Percentiles rank a stretch among this genome's conserved stretches.
phyloP scores from a whole-genome alignment of 2,797 vertebrate genomes.

The Sciurus carolinensis region DNA sequence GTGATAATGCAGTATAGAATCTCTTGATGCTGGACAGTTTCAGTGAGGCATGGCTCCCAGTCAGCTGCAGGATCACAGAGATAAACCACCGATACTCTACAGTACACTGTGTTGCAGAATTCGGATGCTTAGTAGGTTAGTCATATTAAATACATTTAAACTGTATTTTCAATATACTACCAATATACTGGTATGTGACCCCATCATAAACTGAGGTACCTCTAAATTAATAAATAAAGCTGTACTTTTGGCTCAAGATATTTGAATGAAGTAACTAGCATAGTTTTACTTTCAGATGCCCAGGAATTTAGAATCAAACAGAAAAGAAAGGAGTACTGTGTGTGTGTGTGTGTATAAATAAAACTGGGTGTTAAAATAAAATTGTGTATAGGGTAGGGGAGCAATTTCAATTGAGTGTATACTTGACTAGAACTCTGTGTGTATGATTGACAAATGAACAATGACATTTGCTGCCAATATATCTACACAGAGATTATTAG shows the following conservation, averaged over 20 bases:
- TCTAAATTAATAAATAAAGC: background rate
- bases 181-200: background rate
- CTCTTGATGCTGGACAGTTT: background rate
- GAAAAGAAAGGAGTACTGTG: background rate
- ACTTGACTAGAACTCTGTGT: background rate
- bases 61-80: background rate
- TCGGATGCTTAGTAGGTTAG: background rate
- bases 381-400: background rate
- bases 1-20: background rate
- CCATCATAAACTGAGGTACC: background rate
- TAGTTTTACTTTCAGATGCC: background rate
- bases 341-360: background rate
- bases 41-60: background rate
- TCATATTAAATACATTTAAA: background rate
- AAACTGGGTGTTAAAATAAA: background rate
- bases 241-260: background rate
- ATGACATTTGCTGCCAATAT: background rate
- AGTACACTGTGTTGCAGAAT: no score
- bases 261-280: background rate
- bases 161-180: background rate
- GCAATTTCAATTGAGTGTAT: background rate
- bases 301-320: constrained; percentile 48
- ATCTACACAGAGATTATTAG: background rate
- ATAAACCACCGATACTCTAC: no score
- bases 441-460: background rate